Conservation (phyloP, 2,888 invertebrate species). For the Candidula unifasciata region DNA sequence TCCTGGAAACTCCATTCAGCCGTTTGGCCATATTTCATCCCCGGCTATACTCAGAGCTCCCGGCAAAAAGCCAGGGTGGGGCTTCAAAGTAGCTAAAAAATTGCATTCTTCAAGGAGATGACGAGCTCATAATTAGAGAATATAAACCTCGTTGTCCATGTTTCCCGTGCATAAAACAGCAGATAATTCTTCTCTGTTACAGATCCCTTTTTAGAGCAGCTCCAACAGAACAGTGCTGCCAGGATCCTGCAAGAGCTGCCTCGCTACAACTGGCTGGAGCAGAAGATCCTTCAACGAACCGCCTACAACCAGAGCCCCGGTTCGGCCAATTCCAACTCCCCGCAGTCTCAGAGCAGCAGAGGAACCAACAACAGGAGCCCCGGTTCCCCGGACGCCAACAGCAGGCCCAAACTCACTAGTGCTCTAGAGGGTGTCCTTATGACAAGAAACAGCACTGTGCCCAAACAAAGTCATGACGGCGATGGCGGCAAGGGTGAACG, state of each 20-base stretch:
- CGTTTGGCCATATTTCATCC: no score
- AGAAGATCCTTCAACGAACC: constrained; percentile 84
- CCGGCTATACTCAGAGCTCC: no score
- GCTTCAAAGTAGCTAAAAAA: no score
- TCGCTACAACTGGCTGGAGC: constrained; percentile 62
- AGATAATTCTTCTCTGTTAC: not conserved
- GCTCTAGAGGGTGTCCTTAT: not conserved
- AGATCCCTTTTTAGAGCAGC: constrained; percentile 45
- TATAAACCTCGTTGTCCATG: no score
- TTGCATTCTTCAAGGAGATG: no score
- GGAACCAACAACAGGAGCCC: constrained; percentile 19
- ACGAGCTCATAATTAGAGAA: no score
- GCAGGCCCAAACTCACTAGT: not conserved
- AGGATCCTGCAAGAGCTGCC: constrained; percentile 61
- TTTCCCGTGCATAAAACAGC: no score
- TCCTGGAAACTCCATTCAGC: no score
- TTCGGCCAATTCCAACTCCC: not conserved
- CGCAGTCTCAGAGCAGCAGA: constrained; percentile 25
- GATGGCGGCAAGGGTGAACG: not conserved
- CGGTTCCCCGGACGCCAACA: not conserved
- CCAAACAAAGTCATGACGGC: not conserved
- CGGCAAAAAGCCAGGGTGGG: no score
- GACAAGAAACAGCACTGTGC: not conserved
- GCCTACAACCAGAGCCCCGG: constrained; percentile 42
- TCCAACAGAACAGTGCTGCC: constrained; percentile 52